A percentile compares a stretch with the other conserved stretches of the same genome.
phyloP scores from a whole-genome alignment of 2,113 vertebrate genomes.

The Panurus biarmicus region DNA sequence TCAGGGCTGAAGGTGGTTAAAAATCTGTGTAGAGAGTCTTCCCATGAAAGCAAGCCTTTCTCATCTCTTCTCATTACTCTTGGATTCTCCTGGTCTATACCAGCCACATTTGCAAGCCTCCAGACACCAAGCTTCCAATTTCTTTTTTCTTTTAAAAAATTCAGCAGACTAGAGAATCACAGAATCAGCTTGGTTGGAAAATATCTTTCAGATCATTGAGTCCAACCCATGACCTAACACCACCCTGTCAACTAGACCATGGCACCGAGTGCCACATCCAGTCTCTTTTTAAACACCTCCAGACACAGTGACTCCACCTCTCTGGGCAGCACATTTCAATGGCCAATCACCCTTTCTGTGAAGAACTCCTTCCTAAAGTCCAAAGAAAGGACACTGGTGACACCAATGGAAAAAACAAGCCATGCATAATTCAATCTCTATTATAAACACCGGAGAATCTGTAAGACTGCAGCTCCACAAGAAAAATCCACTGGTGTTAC shows the following conservation, averaged over 20 bases:
- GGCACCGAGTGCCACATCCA: background rate
- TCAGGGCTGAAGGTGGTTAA: background rate
- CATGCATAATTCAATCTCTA: background rate
- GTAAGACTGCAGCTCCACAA: background rate
- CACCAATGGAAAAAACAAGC: background rate
- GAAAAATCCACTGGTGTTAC: background rate
- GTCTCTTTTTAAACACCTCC: background rate
- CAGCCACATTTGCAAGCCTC: background rate
- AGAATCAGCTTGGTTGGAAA: background rate
- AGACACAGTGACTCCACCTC: background rate
- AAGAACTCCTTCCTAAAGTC: background rate
- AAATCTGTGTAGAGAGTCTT: background rate
- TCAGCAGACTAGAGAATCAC: background rate
- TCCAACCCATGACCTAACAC: background rate
- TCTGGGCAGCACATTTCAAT: background rate
- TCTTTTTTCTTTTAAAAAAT: background rate
- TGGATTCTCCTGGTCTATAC: background rate
- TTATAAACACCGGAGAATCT: background rate
- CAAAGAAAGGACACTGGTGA: background rate
- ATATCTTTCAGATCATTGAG: background rate
- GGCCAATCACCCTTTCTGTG: background rate
- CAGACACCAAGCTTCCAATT: background rate
- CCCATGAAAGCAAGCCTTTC: background rate
- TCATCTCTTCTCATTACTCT: background rate
- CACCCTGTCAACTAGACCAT: background rate